Percentiles rank a stretch among this genome's conserved stretches.
phyloP scores from a whole-genome alignment of 92 coral and sea anemone genomes.

The Porites cylindrica region DNA sequence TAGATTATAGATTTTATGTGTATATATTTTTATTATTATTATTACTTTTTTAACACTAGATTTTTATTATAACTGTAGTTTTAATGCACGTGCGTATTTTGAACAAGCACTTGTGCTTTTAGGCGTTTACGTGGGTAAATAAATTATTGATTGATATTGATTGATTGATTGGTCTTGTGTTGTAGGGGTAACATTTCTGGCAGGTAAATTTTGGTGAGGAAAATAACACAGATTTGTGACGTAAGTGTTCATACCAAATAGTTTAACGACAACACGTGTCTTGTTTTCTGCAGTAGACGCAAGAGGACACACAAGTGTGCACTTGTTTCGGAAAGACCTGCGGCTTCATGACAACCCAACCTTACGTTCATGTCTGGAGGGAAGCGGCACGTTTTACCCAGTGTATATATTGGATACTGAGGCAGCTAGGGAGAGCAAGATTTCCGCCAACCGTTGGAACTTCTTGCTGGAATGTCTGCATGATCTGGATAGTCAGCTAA shows the following conservation, averaged over 20 bases:
- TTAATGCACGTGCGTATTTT: too few species aligned
- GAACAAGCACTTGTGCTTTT: too few species aligned
- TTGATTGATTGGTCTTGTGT: too few species aligned
- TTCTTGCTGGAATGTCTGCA: conserved; percentile 74
- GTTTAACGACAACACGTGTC: too few species aligned
- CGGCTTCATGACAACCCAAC: conserved; percentile 96
- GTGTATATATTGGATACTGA: conserved; percentile 80
- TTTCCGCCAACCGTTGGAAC: conserved; percentile 83
- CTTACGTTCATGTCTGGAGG: conserved; percentile 71
- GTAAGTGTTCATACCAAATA: background rate
- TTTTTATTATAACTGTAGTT: too few species aligned
- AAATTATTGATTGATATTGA: too few species aligned
- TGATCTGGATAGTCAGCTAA: conserved; percentile 75
- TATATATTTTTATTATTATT: too few species aligned
- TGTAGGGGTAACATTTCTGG: background rate
- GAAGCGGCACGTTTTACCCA: conserved; percentile 76
- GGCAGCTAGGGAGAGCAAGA: conserved; percentile 64
- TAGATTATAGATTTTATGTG: too few species aligned
- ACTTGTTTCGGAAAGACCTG: conserved; percentile 94
- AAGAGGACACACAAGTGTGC: conserved; percentile 70
- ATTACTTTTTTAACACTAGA: too few species aligned
- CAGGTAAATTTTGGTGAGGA: background rate
- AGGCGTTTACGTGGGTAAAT: too few species aligned
- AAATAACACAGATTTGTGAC: background rate
- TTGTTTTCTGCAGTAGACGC: conserved; percentile 19